Evolutionary conservation across 2,113 vertebrate species (phyloP).

Genomic region (Rhea americana): DNA sequence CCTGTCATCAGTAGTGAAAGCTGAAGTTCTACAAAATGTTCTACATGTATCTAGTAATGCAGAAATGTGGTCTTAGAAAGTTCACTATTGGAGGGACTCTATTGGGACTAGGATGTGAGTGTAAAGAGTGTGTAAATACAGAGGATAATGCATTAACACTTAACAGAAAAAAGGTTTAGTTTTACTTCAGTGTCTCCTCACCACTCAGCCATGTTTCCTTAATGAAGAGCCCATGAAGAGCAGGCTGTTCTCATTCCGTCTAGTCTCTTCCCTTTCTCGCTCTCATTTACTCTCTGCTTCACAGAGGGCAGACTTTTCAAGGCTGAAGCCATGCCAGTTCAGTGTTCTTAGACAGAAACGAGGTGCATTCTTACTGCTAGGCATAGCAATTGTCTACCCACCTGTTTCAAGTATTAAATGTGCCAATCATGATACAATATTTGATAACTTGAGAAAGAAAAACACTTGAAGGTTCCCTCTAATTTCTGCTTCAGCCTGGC

Average conservation of each 20-base stretch:
- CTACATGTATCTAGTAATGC: background rate
- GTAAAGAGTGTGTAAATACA: background rate
- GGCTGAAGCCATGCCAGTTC: background rate
- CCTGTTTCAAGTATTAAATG: background rate
- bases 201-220: background rate
- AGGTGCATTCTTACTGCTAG: background rate
- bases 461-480: background rate
- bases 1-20: background rate
- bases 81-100: background rate
- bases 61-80: background rate
- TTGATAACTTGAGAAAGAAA: background rate
- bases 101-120: background rate
- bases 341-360: background rate
- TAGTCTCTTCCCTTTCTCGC: fast-evolving
- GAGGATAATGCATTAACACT: background rate
- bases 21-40: background rate
- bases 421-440: background rate
- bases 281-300: background rate
- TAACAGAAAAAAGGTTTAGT: background rate
- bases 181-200: background rate
- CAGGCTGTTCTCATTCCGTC: background rate
- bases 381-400: background rate
- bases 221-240: background rate
- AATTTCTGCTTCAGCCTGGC: background rate
- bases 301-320: background rate